Evolutionary conservation across 1,140 invertebrate genomes (phyloP).

Genomic region (Orius laevigatus): DNA sequence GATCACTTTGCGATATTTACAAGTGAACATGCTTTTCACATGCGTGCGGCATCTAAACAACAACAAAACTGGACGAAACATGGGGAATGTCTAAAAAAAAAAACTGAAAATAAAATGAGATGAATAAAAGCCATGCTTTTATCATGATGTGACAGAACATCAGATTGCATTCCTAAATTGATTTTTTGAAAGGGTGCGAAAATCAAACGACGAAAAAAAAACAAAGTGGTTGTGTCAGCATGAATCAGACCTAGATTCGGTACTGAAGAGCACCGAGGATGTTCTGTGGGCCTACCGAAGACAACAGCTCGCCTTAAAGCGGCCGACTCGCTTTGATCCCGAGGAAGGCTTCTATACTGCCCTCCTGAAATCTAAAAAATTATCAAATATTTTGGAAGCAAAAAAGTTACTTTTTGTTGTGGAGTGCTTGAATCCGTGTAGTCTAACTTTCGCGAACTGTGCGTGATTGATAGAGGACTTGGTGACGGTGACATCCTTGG

Average conservation of each 20-base stretch:
- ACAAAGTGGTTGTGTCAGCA: neutral
- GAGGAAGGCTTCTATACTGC: conserved; percentile 63
- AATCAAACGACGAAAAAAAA: neutral
- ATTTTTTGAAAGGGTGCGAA: too few relatives aligned
- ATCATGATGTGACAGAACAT: neutral
- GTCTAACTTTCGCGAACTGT: conserved; percentile 13
- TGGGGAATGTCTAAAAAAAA: too few relatives aligned
- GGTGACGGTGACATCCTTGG: conserved; percentile 27
- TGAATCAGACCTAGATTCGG: conserved; percentile 65
- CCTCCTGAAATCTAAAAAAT: conserved; percentile 35
- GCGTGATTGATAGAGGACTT: conserved; percentile 25
- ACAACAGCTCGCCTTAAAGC: conserved; percentile 37
- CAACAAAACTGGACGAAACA: neutral
- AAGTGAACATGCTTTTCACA: too few relatives aligned
- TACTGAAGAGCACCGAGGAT: conserved; percentile 58
- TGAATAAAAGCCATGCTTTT: conserved; percentile 1
- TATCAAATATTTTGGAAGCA: neutral
- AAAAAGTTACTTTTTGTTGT: conserved; percentile 15
- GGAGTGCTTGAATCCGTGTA: conserved; percentile 15
- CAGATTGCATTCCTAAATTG: neutral
- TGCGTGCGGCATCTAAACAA: neutral
- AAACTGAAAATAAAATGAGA: neutral
- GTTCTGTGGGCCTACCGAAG: conserved; percentile 44
- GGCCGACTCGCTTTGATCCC: conserved; percentile 28
- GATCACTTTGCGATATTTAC: too few relatives aligned